Percentiles rank a stretch among this genome's conserved stretches.
Conservation (phyloP, 2,888 invertebrate species). For the Tipula lateralis region DNA sequence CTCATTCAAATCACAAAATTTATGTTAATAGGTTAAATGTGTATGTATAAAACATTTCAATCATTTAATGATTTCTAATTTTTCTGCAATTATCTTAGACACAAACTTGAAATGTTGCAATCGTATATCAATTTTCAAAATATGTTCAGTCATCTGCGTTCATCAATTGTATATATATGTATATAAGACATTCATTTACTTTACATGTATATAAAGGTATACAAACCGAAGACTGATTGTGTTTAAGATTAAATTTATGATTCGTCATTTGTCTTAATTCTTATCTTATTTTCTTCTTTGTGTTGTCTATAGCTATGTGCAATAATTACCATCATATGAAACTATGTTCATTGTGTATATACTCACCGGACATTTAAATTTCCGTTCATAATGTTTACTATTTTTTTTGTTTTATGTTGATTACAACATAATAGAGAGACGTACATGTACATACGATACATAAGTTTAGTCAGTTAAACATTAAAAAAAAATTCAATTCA, state of each 20-base stretch:
- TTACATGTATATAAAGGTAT: neutral
- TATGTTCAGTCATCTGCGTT: neutral
- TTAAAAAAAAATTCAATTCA: neutral
- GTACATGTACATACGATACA: neutral
- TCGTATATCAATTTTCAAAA: neutral
- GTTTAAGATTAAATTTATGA: neutral
- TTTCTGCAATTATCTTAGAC: neutral
- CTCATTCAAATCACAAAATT: neutral
- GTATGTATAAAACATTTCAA: neutral
- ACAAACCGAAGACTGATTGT: neutral
- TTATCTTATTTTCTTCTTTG: neutral
- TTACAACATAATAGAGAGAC: neutral
- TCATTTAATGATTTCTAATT: neutral
- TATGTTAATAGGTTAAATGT: neutral
- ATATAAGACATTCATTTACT: neutral
- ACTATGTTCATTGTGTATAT: neutral
- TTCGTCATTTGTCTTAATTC: neutral
- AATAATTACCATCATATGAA: neutral
- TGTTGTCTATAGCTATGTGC: neutral
- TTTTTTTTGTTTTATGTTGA: neutral
- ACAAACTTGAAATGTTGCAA: neutral
- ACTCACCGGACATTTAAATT: neutral
- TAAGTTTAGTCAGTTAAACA: neutral
- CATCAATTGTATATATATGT: neutral
- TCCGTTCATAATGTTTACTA: neutral